Percentiles rank a stretch among this genome's conserved stretches.
Conservation (phyloP, 2,113 vertebrate species). For the Lepus timidus region DNA sequence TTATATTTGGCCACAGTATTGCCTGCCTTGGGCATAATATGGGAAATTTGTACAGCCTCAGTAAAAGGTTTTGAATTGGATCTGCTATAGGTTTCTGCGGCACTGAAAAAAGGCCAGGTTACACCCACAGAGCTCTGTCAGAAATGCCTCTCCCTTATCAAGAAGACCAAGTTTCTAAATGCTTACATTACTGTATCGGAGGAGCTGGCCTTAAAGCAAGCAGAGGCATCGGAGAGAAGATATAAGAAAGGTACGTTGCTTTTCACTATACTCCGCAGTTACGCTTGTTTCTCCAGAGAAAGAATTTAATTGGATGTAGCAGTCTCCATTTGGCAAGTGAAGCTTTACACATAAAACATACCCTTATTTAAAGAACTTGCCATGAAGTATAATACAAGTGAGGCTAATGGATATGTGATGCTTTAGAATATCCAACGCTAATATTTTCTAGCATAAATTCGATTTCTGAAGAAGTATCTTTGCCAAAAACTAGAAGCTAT, state of each 20-base stretch:
- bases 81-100: conserved; percentile 90
- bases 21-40: background rate
- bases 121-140: conserved; percentile 94
- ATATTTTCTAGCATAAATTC: conserved; percentile 59
- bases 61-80: conserved; percentile 8
- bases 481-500: conserved; percentile 31
- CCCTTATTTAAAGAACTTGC: conserved; percentile 52
- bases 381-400: conserved; percentile 18
- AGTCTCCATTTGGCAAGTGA: conserved; percentile 48
- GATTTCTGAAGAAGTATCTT: conserved; percentile 11
- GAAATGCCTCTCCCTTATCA: conserved; percentile 92
- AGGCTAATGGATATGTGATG: background rate
- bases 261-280: background rate
- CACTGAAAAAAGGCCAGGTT: conserved; percentile 91
- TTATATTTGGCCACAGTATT: background rate
- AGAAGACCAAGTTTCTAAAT: conserved; percentile 92
- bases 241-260: conserved; percentile 89
- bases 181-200: conserved; percentile 94
- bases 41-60: background rate
- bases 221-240: conserved; percentile 92
- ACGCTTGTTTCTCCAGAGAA: background rate
- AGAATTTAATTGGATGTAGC: conserved; percentile 23
- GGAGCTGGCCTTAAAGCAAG: conserved; percentile 93
- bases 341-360: conserved; percentile 44
- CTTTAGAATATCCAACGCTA: conserved; percentile 1